Evolutionary conservation across 2,888 invertebrate species (phyloP).

Genomic region (Pollenia griseotomentosa): DNA sequence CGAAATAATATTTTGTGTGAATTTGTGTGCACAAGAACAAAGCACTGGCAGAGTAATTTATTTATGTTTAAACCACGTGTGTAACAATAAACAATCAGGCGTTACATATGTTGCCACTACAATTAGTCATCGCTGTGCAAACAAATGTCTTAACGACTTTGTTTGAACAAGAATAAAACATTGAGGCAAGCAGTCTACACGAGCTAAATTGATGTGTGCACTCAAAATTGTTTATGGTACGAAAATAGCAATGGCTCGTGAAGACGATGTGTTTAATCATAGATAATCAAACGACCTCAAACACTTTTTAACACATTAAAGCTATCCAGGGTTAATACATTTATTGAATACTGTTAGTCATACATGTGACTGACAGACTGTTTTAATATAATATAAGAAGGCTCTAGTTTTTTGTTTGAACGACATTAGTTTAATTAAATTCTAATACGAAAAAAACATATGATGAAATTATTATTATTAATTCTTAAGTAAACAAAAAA

Average conservation of each 20-base stretch:
- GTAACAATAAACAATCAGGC: too few relatives aligned
- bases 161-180: too few relatives aligned
- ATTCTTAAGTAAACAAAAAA: too few relatives aligned
- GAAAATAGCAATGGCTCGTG: too few relatives aligned
- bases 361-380: background rate
- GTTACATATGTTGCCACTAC: too few relatives aligned
- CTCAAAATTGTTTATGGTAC: too few relatives aligned
- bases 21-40: background rate
- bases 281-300: background rate
- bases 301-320: background rate
- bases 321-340: background rate
- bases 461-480: background rate
- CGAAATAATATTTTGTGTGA: background rate
- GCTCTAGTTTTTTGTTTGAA: background rate
- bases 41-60: too few relatives aligned
- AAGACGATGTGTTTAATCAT: background rate
- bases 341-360: slow-evolving; percentile 21
- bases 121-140: too few relatives aligned
- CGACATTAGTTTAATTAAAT: slow-evolving; percentile 3
- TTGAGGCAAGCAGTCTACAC: too few relatives aligned
- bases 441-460: background rate
- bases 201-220: too few relatives aligned
- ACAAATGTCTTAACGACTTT: too few relatives aligned
- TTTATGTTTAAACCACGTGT: too few relatives aligned
- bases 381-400: background rate